Percentiles rank a stretch among this genome's conserved stretches.
Evolutionary conservation across 2,888 invertebrate species (phyloP).

Genomic region (Lacanobia wlatinum): DNA sequence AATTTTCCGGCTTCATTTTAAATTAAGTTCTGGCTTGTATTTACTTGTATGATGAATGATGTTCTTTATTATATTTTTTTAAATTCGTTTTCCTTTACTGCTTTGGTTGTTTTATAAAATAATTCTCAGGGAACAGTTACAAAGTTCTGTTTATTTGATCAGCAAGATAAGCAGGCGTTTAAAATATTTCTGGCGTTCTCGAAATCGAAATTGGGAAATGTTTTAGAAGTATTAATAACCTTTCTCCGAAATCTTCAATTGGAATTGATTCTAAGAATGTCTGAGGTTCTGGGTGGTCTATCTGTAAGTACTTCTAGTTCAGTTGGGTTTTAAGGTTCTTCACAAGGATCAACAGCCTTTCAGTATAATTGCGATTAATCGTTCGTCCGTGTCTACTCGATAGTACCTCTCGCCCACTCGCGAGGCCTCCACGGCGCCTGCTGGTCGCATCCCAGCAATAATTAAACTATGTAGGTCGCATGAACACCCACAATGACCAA

Average conservation of each 20-base stretch:
- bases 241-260: neutral
- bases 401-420: conserved; percentile 81
- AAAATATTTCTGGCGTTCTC: conserved; percentile 4
- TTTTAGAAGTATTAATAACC: neutral
- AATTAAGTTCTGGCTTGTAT: conserved; percentile 42
- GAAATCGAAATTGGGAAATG: neutral
- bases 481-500: conserved; percentile 85
- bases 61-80: conserved; percentile 1
- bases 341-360: conserved; percentile 36
- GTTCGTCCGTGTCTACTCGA: conserved; percentile 65
- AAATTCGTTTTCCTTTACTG: neutral
- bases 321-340: conserved; percentile 12
- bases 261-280: conserved; percentile 7
- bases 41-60: conserved; percentile 20
- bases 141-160: conserved; percentile 4
- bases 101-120: neutral
- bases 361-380: conserved; percentile 40
- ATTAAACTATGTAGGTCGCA: conserved; percentile 89
- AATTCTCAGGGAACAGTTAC: neutral
- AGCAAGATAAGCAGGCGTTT: neutral
- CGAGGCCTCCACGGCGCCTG: conserved; percentile 85
- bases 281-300: neutral
- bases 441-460: conserved; percentile 87
- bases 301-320: neutral
- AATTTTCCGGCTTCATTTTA: conserved; percentile 45